Percentiles rank a stretch among this genome's conserved stretches.
These are phyloP conservation scores for Oreochromis grahami DNA, from an alignment of 2,797 vertebrate species.

Conservation along the genomic window DNA sequence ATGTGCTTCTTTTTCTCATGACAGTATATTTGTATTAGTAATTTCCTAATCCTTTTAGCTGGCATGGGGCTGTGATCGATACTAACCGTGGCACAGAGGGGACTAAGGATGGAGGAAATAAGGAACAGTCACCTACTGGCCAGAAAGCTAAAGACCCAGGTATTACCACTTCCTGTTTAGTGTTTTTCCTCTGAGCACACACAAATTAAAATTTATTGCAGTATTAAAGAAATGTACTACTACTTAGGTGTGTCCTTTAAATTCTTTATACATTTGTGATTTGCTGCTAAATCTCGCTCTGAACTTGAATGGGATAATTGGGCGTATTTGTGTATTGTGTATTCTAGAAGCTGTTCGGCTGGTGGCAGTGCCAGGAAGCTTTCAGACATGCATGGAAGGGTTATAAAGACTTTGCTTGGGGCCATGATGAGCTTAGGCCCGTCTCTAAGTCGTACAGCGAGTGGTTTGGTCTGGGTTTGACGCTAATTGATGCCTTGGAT, in stretches of 20 bases:
- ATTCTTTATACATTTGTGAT: too few species aligned
- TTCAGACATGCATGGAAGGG: slow-evolving; percentile 93
- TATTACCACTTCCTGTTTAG: slow-evolving; percentile 14
- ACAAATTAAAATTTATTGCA: too few species aligned
- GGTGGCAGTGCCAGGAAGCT: slow-evolving; percentile 80
- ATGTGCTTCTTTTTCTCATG: background rate
- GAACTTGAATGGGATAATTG: background rate
- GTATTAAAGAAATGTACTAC: too few species aligned
- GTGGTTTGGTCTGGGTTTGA: slow-evolving; percentile 95
- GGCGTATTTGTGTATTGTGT: background rate
- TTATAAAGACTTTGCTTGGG: slow-evolving; percentile 90
- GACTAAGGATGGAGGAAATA: slow-evolving; percentile 43
- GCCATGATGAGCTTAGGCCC: slow-evolving; percentile 91
- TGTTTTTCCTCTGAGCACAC: background rate
- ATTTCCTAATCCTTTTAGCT: slow-evolving; percentile 63
- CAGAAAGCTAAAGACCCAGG: slow-evolving; percentile 63
- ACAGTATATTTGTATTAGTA: background rate
- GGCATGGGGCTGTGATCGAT: slow-evolving; percentile 82
- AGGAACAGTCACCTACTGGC: slow-evolving; percentile 24
- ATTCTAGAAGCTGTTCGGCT: slow-evolving; percentile 62
- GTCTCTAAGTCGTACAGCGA: slow-evolving; percentile 87
- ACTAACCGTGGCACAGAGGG: slow-evolving; percentile 69
- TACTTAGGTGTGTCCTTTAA: too few species aligned
- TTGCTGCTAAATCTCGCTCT: background rate
- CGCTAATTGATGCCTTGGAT: slow-evolving; percentile 89